A percentile compares a stretch with the other conserved stretches of the same genome.
These are phyloP conservation scores for Coecobrya sp. DNA, from an alignment of 2,888 invertebrate genomes.

Conservation along the genomic window DNA sequence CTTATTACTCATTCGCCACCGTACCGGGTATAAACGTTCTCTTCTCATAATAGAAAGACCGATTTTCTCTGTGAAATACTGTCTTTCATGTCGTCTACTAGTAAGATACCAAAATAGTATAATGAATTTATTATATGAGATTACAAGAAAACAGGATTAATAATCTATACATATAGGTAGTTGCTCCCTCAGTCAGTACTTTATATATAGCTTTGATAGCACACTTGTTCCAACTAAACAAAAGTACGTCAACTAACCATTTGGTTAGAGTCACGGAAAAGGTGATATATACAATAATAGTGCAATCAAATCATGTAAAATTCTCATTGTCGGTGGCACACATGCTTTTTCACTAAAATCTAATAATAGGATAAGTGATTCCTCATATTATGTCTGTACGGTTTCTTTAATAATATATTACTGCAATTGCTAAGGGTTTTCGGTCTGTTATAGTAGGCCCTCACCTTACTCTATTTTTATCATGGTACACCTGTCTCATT, in stretches of 20 bases:
- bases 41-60: neutral
- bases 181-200: too few species aligned
- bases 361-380: slow-evolving; percentile 26
- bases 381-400: slow-evolving; percentile 1
- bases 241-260: neutral
- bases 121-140: slow-evolving; percentile 62
- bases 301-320: slow-evolving; percentile 60
- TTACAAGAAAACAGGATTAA: slow-evolving; percentile 68
- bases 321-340: slow-evolving; percentile 49
- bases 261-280: slow-evolving; percentile 21
- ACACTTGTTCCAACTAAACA: neutral
- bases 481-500: slow-evolving; percentile 34
- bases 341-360: slow-evolving; percentile 5
- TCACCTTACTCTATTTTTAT: slow-evolving; percentile 47
- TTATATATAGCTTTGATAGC: too few species aligned
- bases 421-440: neutral
- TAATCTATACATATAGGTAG: too few species aligned
- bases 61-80: neutral
- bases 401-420: neutral
- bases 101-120: slow-evolving; percentile 66
- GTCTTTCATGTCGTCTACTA: slow-evolving; percentile 40
- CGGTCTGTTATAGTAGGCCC: neutral
- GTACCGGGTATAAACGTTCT: neutral
- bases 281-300: slow-evolving; percentile 39
- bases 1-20: neutral